phyloP scores from a whole-genome alignment of 2,797 vertebrate genomes.

The Acanthis flammea region DNA sequence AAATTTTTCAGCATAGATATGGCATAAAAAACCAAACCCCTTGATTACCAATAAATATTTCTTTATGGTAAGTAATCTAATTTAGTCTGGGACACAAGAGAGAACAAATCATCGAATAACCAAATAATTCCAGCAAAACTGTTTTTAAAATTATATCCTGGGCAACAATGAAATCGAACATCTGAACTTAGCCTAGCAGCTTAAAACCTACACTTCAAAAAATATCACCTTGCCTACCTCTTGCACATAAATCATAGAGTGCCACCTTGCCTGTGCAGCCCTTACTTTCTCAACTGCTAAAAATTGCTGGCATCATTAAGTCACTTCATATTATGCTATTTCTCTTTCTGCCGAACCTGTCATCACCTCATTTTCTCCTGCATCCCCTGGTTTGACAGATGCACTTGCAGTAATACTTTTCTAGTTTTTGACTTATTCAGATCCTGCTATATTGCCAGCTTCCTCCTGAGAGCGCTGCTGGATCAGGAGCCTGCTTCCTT shows the following conservation, averaged over 20 bases:
- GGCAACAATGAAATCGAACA: neutral
- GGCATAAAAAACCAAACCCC: neutral
- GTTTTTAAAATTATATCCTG: neutral
- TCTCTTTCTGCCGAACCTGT: constrained; percentile 55
- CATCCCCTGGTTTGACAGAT: neutral
- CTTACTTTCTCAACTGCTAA: constrained; percentile 28
- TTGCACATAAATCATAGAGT: constrained; percentile 41
- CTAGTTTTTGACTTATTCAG: neutral
- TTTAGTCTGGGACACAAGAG: neutral
- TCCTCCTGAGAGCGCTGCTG: constrained; percentile 76
- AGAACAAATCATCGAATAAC: neutral
- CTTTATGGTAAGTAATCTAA: neutral
- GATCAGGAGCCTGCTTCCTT: constrained; percentile 34
- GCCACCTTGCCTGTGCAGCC: constrained; percentile 24
- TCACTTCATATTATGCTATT: constrained; percentile 41
- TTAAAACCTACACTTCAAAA: constrained; percentile 22
- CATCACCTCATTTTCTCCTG: constrained; percentile 24
- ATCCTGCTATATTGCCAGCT: constrained; percentile 48
- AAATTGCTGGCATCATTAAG: constrained; percentile 64
- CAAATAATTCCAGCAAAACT: neutral
- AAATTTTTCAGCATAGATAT: neutral
- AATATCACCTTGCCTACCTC: constrained; percentile 23
- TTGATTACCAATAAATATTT: neutral
- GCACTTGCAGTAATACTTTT: neutral
- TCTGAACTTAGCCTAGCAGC: neutral